These are phyloP conservation scores for Echinops telfairi DNA, from an alignment of 2,113 vertebrate species.

Conservation along the genomic window DNA sequence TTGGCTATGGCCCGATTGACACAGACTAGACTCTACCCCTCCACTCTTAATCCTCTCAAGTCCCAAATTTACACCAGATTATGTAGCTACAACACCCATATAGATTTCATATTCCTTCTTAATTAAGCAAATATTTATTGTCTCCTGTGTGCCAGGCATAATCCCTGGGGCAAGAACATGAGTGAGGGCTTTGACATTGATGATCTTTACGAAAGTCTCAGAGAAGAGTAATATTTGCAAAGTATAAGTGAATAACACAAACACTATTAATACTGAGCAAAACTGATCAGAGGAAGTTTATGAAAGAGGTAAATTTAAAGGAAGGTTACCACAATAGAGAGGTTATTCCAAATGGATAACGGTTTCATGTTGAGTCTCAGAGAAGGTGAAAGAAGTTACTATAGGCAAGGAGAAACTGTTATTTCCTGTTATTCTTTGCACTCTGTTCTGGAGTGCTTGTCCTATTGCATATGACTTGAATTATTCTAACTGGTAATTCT, in stretches of 20 bases:
- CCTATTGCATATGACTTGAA: not conserved
- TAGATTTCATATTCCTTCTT: conserved; percentile 26
- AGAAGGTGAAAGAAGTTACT: conserved; percentile 7
- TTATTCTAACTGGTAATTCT: not conserved
- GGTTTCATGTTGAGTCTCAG: not conserved
- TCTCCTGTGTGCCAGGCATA: not conserved
- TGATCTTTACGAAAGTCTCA: conserved; percentile 47
- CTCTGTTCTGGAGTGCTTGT: conserved; percentile 40
- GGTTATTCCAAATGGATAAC: conserved; percentile 11
- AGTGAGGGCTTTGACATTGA: not conserved
- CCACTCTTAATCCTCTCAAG: too few relatives aligned
- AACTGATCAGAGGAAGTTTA: conserved; percentile 55
- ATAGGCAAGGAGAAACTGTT: too few relatives aligned
- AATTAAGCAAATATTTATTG: conserved; percentile 43
- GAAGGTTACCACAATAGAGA: conserved; percentile 25
- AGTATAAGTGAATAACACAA: conserved; percentile 55
- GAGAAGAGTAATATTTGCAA: not conserved
- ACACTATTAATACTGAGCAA: conserved; percentile 41
- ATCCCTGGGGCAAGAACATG: conserved; percentile 43
- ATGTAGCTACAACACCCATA: too few relatives aligned
- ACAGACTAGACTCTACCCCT: too few relatives aligned
- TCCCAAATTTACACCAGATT: too few relatives aligned
- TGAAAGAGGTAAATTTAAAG: conserved; percentile 33
- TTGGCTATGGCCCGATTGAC: too few relatives aligned
- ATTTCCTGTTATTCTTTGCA: not conserved